Conservation (phyloP, 2,113 vertebrate species). For the Etheostoma cragini region DNA sequence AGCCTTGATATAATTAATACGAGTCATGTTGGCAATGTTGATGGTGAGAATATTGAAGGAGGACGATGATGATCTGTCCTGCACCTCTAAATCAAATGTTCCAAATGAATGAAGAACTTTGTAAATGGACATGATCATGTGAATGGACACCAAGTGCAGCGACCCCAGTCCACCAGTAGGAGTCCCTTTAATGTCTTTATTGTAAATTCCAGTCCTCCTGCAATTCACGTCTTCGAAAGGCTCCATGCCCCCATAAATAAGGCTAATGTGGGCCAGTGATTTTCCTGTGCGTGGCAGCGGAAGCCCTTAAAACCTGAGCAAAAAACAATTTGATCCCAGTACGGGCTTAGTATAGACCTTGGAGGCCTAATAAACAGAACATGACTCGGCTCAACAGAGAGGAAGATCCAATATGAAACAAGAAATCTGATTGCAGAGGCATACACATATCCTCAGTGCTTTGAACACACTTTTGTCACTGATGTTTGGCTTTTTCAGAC, state of each 20-base stretch:
- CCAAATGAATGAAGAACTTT: conserved; percentile 40
- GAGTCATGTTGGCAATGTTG: background rate
- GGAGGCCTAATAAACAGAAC: conserved; percentile 24
- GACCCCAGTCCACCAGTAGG: conserved; percentile 50
- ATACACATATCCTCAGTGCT: background rate
- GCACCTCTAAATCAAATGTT: background rate
- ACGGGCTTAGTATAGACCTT: conserved; percentile 15
- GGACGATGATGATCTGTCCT: background rate
- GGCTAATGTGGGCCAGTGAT: conserved; percentile 63
- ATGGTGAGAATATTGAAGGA: background rate
- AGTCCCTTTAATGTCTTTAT: conserved; percentile 45
- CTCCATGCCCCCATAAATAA: conserved; percentile 37
- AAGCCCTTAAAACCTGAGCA: conserved; percentile 44
- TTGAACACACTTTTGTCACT: background rate
- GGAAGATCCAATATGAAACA: conserved; percentile 23
- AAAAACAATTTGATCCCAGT: conserved; percentile 37
- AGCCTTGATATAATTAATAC: no score
- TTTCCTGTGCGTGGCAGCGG: conserved; percentile 43
- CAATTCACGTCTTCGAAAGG: conserved; percentile 32
- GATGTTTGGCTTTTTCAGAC: background rate
- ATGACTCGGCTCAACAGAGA: conserved; percentile 7
- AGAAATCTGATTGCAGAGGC: background rate
- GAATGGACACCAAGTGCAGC: conserved; percentile 32
- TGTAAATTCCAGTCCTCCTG: conserved; percentile 25
- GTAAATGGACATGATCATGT: conserved; percentile 39